These are phyloP conservation scores for Lagorchestes hirsutus DNA, from an alignment of 2,797 vertebrate genomes.

Conservation along the genomic window DNA sequence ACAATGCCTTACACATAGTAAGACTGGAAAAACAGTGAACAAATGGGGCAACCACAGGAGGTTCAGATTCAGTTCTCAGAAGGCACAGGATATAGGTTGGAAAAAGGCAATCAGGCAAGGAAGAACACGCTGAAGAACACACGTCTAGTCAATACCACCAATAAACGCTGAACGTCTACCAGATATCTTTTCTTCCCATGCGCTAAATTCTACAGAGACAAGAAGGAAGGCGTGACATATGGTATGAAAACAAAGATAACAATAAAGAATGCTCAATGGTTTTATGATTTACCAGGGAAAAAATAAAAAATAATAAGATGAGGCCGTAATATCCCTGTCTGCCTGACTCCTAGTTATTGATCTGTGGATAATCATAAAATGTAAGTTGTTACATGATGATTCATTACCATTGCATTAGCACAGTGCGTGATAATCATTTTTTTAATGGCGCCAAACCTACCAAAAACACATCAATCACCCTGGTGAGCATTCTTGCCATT, in stretches of 20 bases:
- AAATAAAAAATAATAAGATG: neutral
- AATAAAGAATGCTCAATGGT: neutral
- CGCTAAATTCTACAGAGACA: neutral
- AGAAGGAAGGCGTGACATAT: neutral
- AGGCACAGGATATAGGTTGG: neutral
- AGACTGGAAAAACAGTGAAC: neutral
- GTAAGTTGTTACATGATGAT: neutral
- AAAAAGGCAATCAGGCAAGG: neutral
- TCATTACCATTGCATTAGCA: neutral
- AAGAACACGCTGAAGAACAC: neutral
- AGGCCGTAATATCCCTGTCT: neutral
- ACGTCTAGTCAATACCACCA: neutral
- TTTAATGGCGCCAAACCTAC: neutral
- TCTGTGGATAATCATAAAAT: neutral
- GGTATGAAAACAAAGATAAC: neutral
- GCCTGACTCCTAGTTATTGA: neutral
- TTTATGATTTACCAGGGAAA: neutral
- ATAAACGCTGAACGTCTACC: neutral
- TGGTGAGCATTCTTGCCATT: neutral
- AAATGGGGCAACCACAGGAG: neutral
- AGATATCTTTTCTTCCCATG: neutral
- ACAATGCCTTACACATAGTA: neutral
- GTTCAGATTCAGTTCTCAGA: neutral
- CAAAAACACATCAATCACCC: neutral
- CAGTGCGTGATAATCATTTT: neutral